Evolutionary conservation across 2,797 vertebrate genomes (phyloP).

Genomic region (Rhinophrynus dorsalis): DNA sequence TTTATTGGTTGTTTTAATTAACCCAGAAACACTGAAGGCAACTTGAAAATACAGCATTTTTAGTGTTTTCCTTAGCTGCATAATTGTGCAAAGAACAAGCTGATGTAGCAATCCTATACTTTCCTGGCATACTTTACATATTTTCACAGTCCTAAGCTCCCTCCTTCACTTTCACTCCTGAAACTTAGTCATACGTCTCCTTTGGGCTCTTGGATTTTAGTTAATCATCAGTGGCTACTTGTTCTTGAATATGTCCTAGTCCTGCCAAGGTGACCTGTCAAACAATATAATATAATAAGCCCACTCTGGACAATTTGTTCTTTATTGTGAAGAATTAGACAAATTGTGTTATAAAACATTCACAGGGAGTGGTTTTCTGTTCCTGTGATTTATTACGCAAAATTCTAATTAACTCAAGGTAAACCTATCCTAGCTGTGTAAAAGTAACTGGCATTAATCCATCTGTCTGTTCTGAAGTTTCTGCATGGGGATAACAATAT

Average conservation of each 20-base stretch:
- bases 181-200: background rate
- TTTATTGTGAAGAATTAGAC: too few relatives aligned
- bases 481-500: background rate
- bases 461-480: background rate
- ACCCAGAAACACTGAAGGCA: too few relatives aligned
- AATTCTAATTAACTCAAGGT: too few relatives aligned
- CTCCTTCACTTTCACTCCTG: constrained; percentile 4
- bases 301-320: too few relatives aligned
- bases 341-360: too few relatives aligned
- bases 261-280: too few relatives aligned
- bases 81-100: constrained; percentile 20
- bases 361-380: too few relatives aligned
- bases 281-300: too few relatives aligned
- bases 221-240: background rate
- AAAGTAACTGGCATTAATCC: background rate
- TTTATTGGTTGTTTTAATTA: background rate
- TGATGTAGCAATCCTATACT: constrained; percentile 31
- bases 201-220: background rate
- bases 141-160: constrained; percentile 4
- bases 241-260: too few relatives aligned
- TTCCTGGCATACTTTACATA: constrained; percentile 28
- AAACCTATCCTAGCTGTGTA: background rate
- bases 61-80: background rate
- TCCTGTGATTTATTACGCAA: background rate
- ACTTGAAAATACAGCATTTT: background rate